Evolutionary conservation across 2,888 invertebrate genomes (phyloP).

Genomic region (Napeogenes sylphis): DNA sequence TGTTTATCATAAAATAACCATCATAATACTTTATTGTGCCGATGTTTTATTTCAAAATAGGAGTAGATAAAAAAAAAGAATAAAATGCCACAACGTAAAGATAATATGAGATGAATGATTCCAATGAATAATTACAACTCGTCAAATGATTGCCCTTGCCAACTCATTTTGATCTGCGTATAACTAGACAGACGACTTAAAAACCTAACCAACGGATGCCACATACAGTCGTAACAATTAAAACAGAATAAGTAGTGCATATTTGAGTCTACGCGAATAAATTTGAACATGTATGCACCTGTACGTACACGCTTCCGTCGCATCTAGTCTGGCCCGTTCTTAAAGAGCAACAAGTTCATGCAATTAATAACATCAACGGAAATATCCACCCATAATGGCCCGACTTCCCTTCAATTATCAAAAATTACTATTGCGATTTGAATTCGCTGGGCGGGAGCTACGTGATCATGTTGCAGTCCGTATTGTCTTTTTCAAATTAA

Average conservation of each 20-base stretch:
- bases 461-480: constrained; percentile 57
- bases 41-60: no score
- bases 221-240: constrained; percentile 40
- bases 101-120: no score
- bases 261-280: constrained; percentile 54
- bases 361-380: constrained; percentile 64
- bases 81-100: no score
- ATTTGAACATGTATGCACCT: constrained; percentile 53
- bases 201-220: constrained; percentile 60
- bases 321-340: constrained; percentile 55
- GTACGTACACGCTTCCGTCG: constrained; percentile 42
- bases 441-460: constrained; percentile 58
- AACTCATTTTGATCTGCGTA: constrained; percentile 29
- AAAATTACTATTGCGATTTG: constrained; percentile 71
- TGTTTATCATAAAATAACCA: no score
- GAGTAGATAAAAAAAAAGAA: no score
- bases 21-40: no score
- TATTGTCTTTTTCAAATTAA: constrained; percentile 73
- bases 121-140: no score
- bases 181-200: constrained; percentile 46
- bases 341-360: constrained; percentile 51
- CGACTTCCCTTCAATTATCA: constrained; percentile 66
- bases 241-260: constrained; percentile 32
- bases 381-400: constrained; percentile 65
- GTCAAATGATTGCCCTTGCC: constrained; percentile 31